Evolutionary conservation across 2,113 vertebrate species (phyloP).

Genomic region (Nesoenas mayeri): DNA sequence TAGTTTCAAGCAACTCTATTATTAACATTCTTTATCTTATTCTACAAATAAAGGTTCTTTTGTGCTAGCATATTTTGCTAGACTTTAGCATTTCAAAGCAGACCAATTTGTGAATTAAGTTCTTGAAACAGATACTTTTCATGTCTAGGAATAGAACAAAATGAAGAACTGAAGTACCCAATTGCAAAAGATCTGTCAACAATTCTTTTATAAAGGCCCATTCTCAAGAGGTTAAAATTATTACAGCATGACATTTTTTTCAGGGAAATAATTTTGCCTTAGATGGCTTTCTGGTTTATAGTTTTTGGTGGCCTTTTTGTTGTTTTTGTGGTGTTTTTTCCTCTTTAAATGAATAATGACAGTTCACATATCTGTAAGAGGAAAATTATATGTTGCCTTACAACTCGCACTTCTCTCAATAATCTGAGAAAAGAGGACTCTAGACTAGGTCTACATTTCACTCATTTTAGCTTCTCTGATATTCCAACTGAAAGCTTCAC

Average conservation of each 20-base stretch:
- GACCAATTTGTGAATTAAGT: conserved; percentile 51
- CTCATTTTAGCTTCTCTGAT: background rate
- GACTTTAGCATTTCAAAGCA: conserved; percentile 27
- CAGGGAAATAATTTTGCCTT: conserved; percentile 24
- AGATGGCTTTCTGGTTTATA: background rate
- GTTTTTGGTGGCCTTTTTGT: background rate
- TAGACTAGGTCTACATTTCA: background rate
- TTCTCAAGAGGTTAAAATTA: conserved; percentile 46
- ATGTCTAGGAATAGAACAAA: conserved; percentile 36
- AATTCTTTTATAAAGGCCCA: conserved; percentile 43
- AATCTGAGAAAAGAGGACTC: background rate
- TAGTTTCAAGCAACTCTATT: background rate
- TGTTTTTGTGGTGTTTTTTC: background rate
- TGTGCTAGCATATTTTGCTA: conserved; percentile 23
- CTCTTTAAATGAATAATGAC: conserved; percentile 30
- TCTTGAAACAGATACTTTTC: conserved; percentile 64
- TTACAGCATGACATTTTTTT: conserved; percentile 45
- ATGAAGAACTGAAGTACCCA: background rate
- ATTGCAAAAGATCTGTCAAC: conserved; percentile 36
- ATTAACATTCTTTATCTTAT: conserved; percentile 44
- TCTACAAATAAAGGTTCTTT: conserved; percentile 36
- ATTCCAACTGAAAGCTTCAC: background rate
- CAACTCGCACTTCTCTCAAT: background rate
- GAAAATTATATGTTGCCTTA: conserved; percentile 19
- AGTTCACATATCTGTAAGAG: background rate